Conservation (phyloP, 2,113 vertebrate genomes). For the Rhinolophus ferrumequinum region DNA sequence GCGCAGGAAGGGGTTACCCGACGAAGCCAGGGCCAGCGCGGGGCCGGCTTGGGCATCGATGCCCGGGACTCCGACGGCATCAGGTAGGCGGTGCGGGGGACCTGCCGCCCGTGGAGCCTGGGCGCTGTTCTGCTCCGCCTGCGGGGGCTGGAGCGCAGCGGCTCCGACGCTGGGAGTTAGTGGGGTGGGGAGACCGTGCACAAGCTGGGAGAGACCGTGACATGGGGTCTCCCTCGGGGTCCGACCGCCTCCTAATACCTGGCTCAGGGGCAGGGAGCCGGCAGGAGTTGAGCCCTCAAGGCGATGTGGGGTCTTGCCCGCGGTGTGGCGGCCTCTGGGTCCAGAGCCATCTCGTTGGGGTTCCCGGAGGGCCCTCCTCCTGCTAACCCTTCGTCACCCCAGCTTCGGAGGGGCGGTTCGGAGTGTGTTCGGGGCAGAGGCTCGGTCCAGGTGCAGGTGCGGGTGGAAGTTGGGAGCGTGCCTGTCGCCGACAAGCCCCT, state of each 20-base stretch:
- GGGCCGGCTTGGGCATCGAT: background rate
- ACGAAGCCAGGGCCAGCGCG: background rate
- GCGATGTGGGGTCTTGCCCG: background rate
- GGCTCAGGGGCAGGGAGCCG: background rate
- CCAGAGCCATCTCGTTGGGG: background rate
- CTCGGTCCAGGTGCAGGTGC: fast-evolving
- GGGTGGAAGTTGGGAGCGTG: background rate
- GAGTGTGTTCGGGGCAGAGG: background rate
- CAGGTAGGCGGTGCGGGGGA: constrained; percentile 66
- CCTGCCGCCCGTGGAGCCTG: background rate
- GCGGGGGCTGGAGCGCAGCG: background rate
- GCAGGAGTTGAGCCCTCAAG: background rate
- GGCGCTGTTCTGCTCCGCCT: background rate
- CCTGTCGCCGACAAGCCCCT: background rate
- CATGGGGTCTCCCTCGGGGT: background rate
- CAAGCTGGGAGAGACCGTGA: background rate
- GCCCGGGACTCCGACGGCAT: background rate
- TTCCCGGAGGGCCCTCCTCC: background rate
- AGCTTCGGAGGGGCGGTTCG: background rate
- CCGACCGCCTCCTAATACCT: background rate
- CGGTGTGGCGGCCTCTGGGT: background rate
- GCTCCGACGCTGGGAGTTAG: background rate
- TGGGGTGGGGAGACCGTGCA: background rate
- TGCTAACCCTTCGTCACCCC: background rate
- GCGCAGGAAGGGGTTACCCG: background rate